Base-by-base conservation (phyloP, 2,888 invertebrate genomes). In the Drosophila mimetica region DNA sequence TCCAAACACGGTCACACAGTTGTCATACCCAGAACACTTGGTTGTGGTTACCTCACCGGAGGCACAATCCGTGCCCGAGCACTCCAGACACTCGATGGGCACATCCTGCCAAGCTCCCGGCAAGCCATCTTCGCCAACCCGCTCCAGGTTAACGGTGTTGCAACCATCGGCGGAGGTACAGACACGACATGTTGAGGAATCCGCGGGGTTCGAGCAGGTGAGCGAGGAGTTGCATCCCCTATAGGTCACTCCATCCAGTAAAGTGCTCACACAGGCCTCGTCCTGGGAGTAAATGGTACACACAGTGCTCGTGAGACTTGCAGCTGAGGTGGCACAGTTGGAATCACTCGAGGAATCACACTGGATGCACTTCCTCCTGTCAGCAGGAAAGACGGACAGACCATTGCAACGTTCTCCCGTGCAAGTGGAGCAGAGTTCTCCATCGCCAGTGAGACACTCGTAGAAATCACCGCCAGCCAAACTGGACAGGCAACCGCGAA, bases 71-170 rank as follows among this genome's bases (percentile, higher is more conserved):
- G 58, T 59, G 3, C 59, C 75, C 6, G 71, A 48, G 54, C 91
- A 91, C 13, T 65, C 66, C 0, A 77, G 57, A 13, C 91, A 91
- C 28, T 65, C 76, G 11, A 91, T 76, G 4, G 91, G 91, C 0
- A 80, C 48, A 20, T 75, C 63, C 39, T 91, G 91, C 91, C 91
- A 91, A 3, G 30, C 65, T 2, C 91, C 91, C 0, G 91, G 90
- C 2, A 66, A 32, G 0, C 90, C 91, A 47, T 90, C 78, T 4
- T 61, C 69, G 39, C 67, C 53, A 0, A 79, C 14, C 5, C 59
- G 65, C 16, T 82, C 79, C 32, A 91, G 54, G 34, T 90, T 75
- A 4, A 88, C 51, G 0, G 74, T 86, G 63, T 91, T 91, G 70
- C 91, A 91, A 14, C 54, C 63, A 9, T 87, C 30, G 0, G 1